Evolutionary conservation across 1,140 invertebrate genomes (phyloP), one percentile per base, ranked within the genome.

Genomic region (Prorops nasuta): DNA sequence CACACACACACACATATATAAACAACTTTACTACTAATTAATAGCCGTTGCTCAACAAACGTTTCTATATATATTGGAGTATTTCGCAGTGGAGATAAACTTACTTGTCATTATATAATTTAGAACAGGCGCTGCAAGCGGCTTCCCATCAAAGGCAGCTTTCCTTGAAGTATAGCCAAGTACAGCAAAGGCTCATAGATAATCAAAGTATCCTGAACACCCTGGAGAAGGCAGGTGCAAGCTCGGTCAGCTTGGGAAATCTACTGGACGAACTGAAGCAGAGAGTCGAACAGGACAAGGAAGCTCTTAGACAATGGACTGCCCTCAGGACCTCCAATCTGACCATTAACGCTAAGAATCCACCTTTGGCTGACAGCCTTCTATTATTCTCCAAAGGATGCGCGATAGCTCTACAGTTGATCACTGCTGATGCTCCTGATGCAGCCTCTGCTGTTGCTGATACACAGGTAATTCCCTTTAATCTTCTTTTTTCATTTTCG

Each of bases 121-220:
- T 59, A 18, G 66, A 72, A 46, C 66, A 67, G 42, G 61, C 69
- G 59, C 90, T 92, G 21, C 91, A 91, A 12, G 89, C 91, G 0
- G 86, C 90, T 0, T 93, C 90, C 15, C 94, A 96, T 76, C 94
- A 96, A 74, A 79, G 93, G 22, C 84, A 94, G 21, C 77, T 96
- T 45, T 89, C 89, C 34, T 81, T 95, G 18, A 86, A 86, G 32
- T 86, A 91, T 63, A 81, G 83, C 3, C 89, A 91, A 61, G 87
- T 89, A 15, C 92, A 96, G 71, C 86, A 92, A 51, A 77, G 94
- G 3, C 79, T 96, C 14, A 95, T 95, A 58, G 92, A 94, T 74
- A 96, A 96, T 74, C 93, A 94, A 72, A 90, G 89, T 0, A 74
- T 96, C 17, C 77, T 94, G 36, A 94, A 93, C 56, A 86, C 91